These are phyloP conservation scores for Drosophila paranaensis DNA, from an alignment of 2,888 invertebrate genomes.

Conservation along the genomic window DNA sequence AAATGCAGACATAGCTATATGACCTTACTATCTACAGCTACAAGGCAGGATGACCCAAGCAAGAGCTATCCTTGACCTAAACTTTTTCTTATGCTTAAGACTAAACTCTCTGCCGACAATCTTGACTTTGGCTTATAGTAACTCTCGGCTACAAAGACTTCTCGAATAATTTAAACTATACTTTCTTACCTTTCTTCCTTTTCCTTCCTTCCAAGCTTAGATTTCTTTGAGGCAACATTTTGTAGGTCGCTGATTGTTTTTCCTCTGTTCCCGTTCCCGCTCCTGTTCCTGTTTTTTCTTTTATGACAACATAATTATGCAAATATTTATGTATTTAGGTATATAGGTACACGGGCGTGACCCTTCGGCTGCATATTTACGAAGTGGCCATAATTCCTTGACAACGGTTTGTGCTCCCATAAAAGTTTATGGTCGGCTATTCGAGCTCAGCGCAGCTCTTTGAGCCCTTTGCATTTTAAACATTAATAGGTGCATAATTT, in stretches of 20 bases:
- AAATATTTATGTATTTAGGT: conserved; percentile 51
- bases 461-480: conserved; percentile 66
- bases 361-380: conserved; percentile 55
- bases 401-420: conserved; percentile 50
- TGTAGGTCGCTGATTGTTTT: conserved; percentile 15
- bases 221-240: background rate
- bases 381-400: conserved; percentile 32
- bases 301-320: conserved; percentile 42
- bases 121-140: background rate
- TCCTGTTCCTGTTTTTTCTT: background rate
- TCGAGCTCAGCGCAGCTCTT: conserved; percentile 13
- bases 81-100: background rate
- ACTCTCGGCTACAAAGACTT: background rate
- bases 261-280: background rate
- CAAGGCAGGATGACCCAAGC: too few relatives aligned
- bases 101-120: background rate
- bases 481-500: conserved; percentile 78
- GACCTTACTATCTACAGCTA: background rate
- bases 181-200: background rate
- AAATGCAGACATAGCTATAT: background rate
- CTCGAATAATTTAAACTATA: background rate
- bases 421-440: conserved; percentile 63
- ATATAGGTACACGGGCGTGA: conserved; percentile 31
- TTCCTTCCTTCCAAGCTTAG: background rate
- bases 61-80: background rate